phyloP scores from a whole-genome alignment of 2,113 vertebrate species.

The Sclerurus mexicanus region DNA sequence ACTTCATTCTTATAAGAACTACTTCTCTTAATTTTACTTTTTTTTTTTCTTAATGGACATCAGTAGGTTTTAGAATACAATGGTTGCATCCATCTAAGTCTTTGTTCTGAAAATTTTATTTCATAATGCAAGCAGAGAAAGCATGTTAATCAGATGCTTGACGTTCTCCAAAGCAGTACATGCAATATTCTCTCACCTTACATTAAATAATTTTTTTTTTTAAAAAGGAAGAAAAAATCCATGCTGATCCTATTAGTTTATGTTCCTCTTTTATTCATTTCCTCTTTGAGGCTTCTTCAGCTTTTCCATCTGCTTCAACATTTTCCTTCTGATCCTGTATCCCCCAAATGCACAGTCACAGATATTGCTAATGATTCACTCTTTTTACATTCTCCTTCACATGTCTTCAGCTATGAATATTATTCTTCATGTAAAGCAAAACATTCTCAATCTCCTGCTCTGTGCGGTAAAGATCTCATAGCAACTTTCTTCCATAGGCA shows the following conservation, averaged over 20 bases:
- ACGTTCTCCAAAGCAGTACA: neutral
- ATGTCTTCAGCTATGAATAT: neutral
- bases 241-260: neutral
- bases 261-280: neutral
- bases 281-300: neutral
- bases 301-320: neutral
- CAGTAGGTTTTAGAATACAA: neutral
- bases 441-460: neutral
- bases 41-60: neutral
- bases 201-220: neutral
- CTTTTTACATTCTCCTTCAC: neutral
- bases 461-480: neutral
- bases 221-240: too few relatives aligned
- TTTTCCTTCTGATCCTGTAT: neutral
- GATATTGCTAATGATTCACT: neutral
- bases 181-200: neutral
- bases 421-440: neutral
- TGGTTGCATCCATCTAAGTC: neutral
- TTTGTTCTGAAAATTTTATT: neutral
- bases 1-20: neutral
- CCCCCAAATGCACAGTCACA: neutral
- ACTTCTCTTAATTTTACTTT: neutral
- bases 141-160: neutral
- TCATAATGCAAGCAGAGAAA: neutral
- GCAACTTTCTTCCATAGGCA: neutral